A percentile compares a stretch with the other conserved stretches of the same genome.
Evolutionary conservation across 1,140 invertebrate genomes (phyloP).

Genomic region (Tetramorium alpestre): DNA sequence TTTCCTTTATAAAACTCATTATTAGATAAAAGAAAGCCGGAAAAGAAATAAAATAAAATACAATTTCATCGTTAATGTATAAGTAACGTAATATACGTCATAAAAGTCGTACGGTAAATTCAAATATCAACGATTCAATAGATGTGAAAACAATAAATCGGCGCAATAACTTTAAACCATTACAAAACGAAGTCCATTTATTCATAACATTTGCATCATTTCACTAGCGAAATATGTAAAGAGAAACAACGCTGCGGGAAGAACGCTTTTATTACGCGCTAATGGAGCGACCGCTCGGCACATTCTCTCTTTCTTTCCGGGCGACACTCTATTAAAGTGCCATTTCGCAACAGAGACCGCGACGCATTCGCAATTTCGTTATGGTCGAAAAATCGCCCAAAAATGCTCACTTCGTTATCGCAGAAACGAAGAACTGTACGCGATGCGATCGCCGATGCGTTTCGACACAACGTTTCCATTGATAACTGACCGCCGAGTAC

Average conservation of each 20-base stretch:
- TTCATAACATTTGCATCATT: constrained; percentile 28
- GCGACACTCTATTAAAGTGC: constrained; percentile 36
- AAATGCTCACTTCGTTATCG: constrained; percentile 32
- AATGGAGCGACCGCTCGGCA: neutral
- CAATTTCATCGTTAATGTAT: neutral
- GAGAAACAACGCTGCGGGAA: constrained; percentile 21
- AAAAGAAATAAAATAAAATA: neutral
- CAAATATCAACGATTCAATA: neutral
- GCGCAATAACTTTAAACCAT: constrained; percentile 5
- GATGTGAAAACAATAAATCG: constrained; percentile 4
- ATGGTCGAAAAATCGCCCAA: constrained; percentile 56
- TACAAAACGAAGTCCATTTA: neutral
- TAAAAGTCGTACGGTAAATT: neutral
- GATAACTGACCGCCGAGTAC: constrained; percentile 21
- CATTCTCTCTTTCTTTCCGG: constrained; percentile 32
- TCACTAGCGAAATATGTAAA: constrained; percentile 22
- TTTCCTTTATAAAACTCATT: neutral
- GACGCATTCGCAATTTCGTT: constrained; percentile 61
- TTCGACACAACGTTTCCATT: constrained; percentile 12
- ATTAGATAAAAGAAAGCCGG: neutral
- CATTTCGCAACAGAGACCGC: constrained; percentile 46
- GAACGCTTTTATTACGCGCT: constrained; percentile 48
- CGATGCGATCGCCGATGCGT: constrained; percentile 6
- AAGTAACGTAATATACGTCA: neutral
- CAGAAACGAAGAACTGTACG: constrained; percentile 19